Conservation (phyloP, 2,113 vertebrate species). For the Scopus umbretta region DNA sequence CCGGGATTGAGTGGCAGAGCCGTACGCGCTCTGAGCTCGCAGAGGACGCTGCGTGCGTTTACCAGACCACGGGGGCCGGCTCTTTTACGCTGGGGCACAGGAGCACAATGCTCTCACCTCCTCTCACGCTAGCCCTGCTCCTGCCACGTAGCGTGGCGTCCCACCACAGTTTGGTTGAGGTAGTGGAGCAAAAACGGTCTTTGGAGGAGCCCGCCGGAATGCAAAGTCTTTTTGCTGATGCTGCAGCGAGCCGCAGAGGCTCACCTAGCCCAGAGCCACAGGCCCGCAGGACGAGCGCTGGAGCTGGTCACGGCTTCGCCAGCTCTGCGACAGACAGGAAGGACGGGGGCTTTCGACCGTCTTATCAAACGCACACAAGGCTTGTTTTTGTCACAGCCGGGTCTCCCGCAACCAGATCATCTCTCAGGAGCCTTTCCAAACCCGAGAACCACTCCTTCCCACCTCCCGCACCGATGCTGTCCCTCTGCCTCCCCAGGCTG, state of each 20-base stretch:
- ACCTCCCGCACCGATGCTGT: not conserved
- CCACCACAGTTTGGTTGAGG: too few relatives aligned
- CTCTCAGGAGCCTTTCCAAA: not conserved
- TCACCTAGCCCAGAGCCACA: not conserved
- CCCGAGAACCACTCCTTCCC: not conserved
- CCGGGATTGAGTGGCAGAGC: not conserved
- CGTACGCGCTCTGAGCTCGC: accelerated
- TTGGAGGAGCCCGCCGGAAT: not conserved
- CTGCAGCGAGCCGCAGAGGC: not conserved
- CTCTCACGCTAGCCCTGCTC: not conserved
- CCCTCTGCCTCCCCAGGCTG: not conserved
- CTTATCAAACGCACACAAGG: not conserved
- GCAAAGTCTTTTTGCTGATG: not conserved
- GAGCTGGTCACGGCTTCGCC: not conserved
- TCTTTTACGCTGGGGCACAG: not conserved
- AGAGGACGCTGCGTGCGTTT: not conserved
- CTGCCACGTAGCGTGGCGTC: accelerated
- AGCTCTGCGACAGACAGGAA: not conserved
- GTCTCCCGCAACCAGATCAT: not conserved
- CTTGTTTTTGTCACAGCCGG: not conserved
- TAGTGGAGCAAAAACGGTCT: not conserved
- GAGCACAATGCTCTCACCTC: not conserved
- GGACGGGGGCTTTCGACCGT: not conserved
- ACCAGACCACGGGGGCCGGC: accelerated
- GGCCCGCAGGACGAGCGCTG: not conserved